Evolutionary conservation across 1,140 invertebrate genomes (phyloP), one percentile per base, ranked within the genome.

Genomic region (Drosophila lacertosa): DNA sequence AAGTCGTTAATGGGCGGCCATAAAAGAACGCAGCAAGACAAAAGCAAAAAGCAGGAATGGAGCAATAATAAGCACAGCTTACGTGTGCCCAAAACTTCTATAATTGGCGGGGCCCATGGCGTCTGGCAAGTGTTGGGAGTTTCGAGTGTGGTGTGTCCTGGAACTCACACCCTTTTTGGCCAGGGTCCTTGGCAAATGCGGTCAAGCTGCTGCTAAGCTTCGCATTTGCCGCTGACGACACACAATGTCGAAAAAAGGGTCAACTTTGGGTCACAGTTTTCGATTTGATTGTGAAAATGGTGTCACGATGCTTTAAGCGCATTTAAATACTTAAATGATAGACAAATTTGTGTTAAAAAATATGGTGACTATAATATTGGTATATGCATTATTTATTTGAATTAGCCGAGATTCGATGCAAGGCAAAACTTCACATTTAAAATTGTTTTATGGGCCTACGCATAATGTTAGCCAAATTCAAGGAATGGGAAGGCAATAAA

Each of bases 271-370:
- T 68, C 37, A 53, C 48, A 62, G 20, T 44, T 9, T 64, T 53
- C 58, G 62, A 76, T 74, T 65, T 69, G 58, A 75, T 80, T 75
- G 47, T 69, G 60, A 44, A 55, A 82, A 83, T 78, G 75, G 75
- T 84, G 80, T 79, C 48, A 67, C 69, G 86, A 86, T 80, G 66
- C 81, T 58, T 84, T 66, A 80, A 86, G 65, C 67, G 44, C 54
- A 86, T 74, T 74, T 66, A 62, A 86, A 80, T 77, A 67, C 63
- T 57, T 59, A 40, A 37, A 50, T 7, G 32, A 9, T 5, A 32
- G n/a, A 39, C 32, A 60, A 53, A 37, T 54, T 37, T 5, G 5
- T 2, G 2, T 22, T 24, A n/a, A n/a, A 40, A 37, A n/a, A n/a
- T n/a, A n/a, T n/a, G n/a, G n/a, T n/a, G n/a, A n/a, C n/a, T n/a